Evolutionary conservation across 2,797 vertebrate species (phyloP).

Genomic region (Amblyopsis hoosieri): DNA sequence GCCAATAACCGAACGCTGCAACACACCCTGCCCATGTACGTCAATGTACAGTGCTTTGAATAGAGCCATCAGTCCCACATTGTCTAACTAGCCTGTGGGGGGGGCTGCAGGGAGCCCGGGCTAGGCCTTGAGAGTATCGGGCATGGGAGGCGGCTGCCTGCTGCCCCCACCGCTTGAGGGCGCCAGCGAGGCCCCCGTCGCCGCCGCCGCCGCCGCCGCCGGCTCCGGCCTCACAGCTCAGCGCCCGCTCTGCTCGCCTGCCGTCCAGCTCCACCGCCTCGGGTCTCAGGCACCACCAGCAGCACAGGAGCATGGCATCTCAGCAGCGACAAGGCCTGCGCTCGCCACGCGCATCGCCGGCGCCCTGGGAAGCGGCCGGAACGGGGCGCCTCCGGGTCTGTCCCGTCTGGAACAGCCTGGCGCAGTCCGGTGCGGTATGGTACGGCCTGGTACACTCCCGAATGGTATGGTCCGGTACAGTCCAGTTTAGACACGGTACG

Average conservation of each 20-base stretch:
- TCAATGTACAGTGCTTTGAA: too few relatives aligned
- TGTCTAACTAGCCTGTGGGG: neutral
- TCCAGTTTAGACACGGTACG: too few relatives aligned
- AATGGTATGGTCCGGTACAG: too few relatives aligned
- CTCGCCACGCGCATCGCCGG: slow-evolving; percentile 60
- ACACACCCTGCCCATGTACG: too few relatives aligned
- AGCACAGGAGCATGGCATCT: slow-evolving; percentile 90
- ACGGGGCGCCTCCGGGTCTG: neutral
- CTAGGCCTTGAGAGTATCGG: too few relatives aligned
- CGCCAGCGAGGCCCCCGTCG: slow-evolving; percentile 56
- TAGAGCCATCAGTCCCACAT: too few relatives aligned
- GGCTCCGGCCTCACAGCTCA: slow-evolving; percentile 66
- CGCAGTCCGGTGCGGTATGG: neutral
- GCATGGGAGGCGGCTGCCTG: slow-evolving; percentile 36
- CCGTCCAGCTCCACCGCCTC: slow-evolving; percentile 84
- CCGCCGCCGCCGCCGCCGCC: slow-evolving; percentile 60
- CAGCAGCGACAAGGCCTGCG: slow-evolving; percentile 65
- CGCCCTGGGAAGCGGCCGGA: slow-evolving; percentile 2
- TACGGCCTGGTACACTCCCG: too few relatives aligned
- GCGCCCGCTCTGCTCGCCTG: slow-evolving; percentile 76
- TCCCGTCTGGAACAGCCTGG: neutral
- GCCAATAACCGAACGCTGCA: too few relatives aligned
- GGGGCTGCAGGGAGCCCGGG: neutral
- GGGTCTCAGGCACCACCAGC: slow-evolving; percentile 88
- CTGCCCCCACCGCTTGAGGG: slow-evolving; percentile 66